Percentiles rank a stretch among this genome's conserved stretches.
phyloP scores from a whole-genome alignment of 2,888 invertebrate species.

The Ophion costatus region DNA sequence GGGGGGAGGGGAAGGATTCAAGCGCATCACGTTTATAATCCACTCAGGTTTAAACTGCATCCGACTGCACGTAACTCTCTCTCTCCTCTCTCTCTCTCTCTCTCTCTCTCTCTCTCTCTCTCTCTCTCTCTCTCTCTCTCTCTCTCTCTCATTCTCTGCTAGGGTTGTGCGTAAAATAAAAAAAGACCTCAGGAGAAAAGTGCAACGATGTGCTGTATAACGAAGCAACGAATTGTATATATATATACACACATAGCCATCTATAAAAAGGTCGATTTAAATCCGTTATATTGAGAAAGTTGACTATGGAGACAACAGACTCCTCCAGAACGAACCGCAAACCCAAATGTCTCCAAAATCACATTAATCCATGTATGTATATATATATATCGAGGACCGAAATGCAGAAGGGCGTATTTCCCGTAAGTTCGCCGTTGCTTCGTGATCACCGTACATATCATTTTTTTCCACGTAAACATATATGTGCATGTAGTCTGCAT shows the following conservation, averaged over 20 bases:
- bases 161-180: constrained; percentile 32
- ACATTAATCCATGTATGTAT: not conserved
- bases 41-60: constrained; percentile 79
- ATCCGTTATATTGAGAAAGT: not conserved
- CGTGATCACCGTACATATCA: not conserved
- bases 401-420: not conserved
- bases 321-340: not conserved
- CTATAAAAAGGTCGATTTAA: not conserved
- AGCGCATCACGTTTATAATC: constrained; percentile 79
- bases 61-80: constrained; percentile 69
- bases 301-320: not conserved
- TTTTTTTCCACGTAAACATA: not conserved
- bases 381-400: not conserved
- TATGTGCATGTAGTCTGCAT: constrained; percentile 43
- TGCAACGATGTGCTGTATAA: constrained; percentile 31
- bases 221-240: not conserved
- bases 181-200: constrained; percentile 23
- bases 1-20: constrained; percentile 9
- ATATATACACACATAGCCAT: not conserved
- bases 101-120: constrained; percentile 2
- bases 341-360: not conserved
- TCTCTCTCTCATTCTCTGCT: too few relatives aligned
- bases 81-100: constrained; percentile 38
- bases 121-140: constrained; percentile 6
- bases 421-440: not conserved